Evolutionary conservation across 1,140 invertebrate genomes (phyloP).

Genomic region (Trichomalopsis sarcophagae): DNA sequence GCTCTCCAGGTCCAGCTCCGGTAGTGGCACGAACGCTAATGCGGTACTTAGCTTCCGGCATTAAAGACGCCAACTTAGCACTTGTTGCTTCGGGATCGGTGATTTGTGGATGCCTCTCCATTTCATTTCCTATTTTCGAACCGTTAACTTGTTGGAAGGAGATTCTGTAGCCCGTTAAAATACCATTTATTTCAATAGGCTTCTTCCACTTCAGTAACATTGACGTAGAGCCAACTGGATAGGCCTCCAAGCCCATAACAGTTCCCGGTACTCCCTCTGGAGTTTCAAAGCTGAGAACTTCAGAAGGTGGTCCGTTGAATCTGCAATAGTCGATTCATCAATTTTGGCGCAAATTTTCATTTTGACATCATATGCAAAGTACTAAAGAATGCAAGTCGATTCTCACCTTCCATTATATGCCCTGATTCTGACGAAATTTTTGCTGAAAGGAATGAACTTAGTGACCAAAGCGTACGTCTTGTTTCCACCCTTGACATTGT

Average conservation of each 20-base stretch:
- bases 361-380: not conserved
- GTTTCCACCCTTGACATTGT: constrained; percentile 84
- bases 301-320: constrained; percentile 92
- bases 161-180: constrained; percentile 94
- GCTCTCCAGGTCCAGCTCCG: constrained; percentile 86
- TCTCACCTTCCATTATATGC: constrained; percentile 88
- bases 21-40: constrained; percentile 90
- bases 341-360: not conserved
- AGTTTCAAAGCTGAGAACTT: constrained; percentile 88
- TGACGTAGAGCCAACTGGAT: constrained; percentile 91
- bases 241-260: constrained; percentile 88
- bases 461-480: constrained; percentile 84
- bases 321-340: constrained; percentile 55
- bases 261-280: constrained; percentile 95
- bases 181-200: constrained; percentile 94
- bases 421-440: constrained; percentile 92
- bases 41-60: constrained; percentile 91
- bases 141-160: constrained; percentile 89
- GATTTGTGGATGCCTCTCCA: constrained; percentile 86
- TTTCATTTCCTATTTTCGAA: constrained; percentile 80
- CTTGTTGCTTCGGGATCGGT: constrained; percentile 83
- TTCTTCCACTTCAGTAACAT: constrained; percentile 93
- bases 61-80: constrained; percentile 89
- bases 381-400: not conserved
- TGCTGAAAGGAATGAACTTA: constrained; percentile 92